A percentile compares a stretch with the other conserved stretches of the same genome.
phyloP scores from a whole-genome alignment of 2,113 vertebrate species.

The Notechis scutatus region DNA sequence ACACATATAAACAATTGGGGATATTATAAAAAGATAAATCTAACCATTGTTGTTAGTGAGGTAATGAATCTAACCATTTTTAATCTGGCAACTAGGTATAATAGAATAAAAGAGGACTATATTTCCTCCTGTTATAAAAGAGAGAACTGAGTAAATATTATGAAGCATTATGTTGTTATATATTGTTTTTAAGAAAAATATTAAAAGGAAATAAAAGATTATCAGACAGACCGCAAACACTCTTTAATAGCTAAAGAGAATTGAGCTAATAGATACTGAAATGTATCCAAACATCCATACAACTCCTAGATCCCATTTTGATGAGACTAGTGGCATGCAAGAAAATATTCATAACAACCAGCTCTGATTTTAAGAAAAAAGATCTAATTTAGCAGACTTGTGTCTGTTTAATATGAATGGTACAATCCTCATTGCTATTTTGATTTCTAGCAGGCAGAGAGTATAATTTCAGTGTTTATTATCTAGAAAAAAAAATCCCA shows the following conservation, averaged over 20 bases:
- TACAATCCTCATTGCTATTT: background rate
- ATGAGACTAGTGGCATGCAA: too few species aligned
- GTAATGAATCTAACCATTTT: background rate
- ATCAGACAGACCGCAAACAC: background rate
- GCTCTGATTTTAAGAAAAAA: background rate
- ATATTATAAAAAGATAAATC: background rate
- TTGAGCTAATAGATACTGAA: background rate
- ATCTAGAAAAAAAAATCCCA: background rate
- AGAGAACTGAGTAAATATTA: background rate
- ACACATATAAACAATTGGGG: background rate
- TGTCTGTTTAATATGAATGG: background rate
- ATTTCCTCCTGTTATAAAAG: background rate
- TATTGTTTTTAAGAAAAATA: background rate
- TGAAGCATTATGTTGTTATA: background rate
- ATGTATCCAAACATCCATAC: background rate
- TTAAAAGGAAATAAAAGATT: background rate
- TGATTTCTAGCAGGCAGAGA: background rate
- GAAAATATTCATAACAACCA: background rate
- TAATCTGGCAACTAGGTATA: background rate
- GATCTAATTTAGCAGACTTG: background rate
- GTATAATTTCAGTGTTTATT: background rate
- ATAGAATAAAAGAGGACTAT: background rate
- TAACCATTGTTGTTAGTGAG: background rate
- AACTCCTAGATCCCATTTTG: background rate
- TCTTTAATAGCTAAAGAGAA: background rate